Evolutionary conservation across 1,140 invertebrate species (phyloP).

Genomic region (Cotesia typhae): DNA sequence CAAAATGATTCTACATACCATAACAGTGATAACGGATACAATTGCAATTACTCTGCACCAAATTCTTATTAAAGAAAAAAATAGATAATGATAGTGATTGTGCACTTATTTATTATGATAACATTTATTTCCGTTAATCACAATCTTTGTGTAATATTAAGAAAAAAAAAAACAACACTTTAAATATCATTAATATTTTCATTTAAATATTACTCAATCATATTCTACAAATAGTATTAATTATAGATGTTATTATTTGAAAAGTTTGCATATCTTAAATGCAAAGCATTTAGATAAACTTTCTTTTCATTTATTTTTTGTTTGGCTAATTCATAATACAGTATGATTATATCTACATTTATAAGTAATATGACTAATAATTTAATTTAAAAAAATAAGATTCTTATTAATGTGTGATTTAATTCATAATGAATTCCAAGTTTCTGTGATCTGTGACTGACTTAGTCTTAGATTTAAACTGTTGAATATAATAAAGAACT

Average conservation of each 20-base stretch:
- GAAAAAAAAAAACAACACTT: conserved; percentile 17
- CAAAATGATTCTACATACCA: conserved; percentile 37
- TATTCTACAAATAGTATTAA: conserved; percentile 22
- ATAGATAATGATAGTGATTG: not conserved
- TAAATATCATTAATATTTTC: conserved; percentile 2
- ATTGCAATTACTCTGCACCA: conserved; percentile 47
- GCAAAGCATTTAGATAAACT: too few relatives aligned
- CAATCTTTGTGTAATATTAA: conserved; percentile 11
- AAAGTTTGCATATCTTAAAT: too few relatives aligned
- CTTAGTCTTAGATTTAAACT: too few relatives aligned
- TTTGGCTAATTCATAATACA: too few relatives aligned
- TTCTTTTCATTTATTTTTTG: not conserved
- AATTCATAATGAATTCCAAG: conserved; percentile 11
- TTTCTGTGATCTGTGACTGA: conserved; percentile 22
- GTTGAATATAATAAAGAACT: too few relatives aligned
- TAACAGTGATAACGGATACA: conserved; percentile 7
- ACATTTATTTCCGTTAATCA: not conserved
- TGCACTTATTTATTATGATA: conserved; percentile 3
- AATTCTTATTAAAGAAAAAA: conserved; percentile 46
- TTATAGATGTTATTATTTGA: not conserved
- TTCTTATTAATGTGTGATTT: conserved; percentile 15
- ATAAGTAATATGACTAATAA: not conserved
- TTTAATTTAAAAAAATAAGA: not conserved
- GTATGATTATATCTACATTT: not conserved
- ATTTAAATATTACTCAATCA: not conserved